Conservation (phyloP, 2,113 vertebrate species). For the Cinclus mexicanus region DNA sequence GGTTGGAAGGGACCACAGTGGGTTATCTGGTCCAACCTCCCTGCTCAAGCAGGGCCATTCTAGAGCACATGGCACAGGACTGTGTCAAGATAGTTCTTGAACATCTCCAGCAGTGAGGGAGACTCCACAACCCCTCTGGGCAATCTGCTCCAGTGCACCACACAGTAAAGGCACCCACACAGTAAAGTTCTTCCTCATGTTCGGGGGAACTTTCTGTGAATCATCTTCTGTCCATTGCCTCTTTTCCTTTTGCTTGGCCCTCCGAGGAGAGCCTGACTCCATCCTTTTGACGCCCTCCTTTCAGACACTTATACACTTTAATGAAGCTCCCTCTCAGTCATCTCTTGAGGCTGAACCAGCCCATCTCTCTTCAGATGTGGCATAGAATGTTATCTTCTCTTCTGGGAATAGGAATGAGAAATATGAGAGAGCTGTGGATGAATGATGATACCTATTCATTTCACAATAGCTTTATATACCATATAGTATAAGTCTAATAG, state of each 20-base stretch:
- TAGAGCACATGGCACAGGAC: not conserved
- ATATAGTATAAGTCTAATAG: not conserved
- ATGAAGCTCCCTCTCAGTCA: not conserved
- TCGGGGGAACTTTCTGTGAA: not conserved
- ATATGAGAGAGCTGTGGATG: not conserved
- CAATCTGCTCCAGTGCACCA: fast-evolving
- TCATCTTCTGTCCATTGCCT: not conserved
- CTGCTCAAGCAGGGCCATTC: not conserved
- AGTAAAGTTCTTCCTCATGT: not conserved
- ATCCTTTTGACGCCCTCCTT: not conserved
- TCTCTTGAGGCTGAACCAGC: not conserved
- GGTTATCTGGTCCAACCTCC: not conserved
- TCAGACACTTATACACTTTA: not conserved
- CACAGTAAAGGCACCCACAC: fast-evolving
- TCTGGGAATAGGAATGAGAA: not conserved
- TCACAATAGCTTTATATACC: not conserved
- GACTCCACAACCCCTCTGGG: too few species aligned
- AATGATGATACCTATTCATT: not conserved
- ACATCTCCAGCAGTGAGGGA: not conserved
- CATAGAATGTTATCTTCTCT: not conserved
- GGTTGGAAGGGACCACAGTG: not conserved
- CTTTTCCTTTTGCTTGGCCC: not conserved
- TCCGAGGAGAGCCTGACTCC: not conserved
- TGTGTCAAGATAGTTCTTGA: not conserved
- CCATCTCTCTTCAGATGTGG: not conserved